phyloP scores from a whole-genome alignment of 2,113 vertebrate genomes.

The Leptocoma aspasia region DNA sequence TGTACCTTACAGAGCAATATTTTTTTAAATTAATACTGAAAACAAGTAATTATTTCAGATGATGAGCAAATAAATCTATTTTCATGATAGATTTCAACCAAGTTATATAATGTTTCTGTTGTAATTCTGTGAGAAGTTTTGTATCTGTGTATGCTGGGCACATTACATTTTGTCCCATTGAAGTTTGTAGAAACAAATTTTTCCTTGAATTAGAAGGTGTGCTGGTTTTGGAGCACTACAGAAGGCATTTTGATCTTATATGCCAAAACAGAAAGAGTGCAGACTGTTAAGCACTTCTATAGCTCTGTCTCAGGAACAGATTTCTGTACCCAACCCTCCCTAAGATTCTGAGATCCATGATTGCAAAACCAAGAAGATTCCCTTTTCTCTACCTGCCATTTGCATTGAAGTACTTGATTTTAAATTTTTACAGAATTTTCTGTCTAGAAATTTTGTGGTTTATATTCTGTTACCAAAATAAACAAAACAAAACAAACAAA shows the following conservation, averaged over 20 bases:
- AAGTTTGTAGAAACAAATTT: not conserved
- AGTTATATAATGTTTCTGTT: not conserved
- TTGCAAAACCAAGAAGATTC: not conserved
- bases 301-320: not conserved
- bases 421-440: not conserved
- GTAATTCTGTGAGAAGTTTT: not conserved
- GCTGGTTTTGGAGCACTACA: not conserved
- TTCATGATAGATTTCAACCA: not conserved
- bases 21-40: not conserved
- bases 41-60: not conserved
- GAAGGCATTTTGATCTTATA: not conserved
- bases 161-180: not conserved
- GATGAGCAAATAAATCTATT: not conserved
- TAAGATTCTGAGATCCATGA: not conserved
- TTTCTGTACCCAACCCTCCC: not conserved
- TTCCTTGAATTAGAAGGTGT: not conserved
- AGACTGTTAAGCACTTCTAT: not conserved
- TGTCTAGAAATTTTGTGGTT: not conserved
- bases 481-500: not conserved
- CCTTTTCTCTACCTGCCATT: fast-evolving
- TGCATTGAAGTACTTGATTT: not conserved
- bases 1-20: not conserved
- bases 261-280: not conserved
- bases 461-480: not conserved
- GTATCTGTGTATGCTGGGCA: not conserved